These are phyloP conservation scores for Trissoscelio sp. DNA, from an alignment of 2,888 invertebrate genomes.

Conservation along the genomic window DNA sequence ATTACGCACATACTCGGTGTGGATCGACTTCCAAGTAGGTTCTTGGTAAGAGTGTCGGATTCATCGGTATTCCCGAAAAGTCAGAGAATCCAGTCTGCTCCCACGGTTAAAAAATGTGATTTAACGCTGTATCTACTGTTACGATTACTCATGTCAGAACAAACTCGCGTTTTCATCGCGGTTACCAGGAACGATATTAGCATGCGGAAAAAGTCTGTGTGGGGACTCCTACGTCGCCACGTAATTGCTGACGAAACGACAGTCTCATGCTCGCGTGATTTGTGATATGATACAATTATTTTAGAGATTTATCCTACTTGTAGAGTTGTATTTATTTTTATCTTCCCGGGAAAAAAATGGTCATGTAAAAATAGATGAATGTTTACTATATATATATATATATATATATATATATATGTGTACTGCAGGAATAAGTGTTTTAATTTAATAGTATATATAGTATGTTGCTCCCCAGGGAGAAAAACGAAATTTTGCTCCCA, in stretches of 20 bases:
- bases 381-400: too few relatives aligned
- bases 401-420: too few relatives aligned
- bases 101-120: conserved; percentile 50
- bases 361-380: too few relatives aligned
- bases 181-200: conserved; percentile 46
- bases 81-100: conserved; percentile 62
- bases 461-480: too few relatives aligned
- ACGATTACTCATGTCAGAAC: conserved; percentile 61
- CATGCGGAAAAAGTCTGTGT: conserved; percentile 51
- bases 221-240: conserved; percentile 20
- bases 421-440: too few relatives aligned
- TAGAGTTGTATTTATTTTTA: too few relatives aligned
- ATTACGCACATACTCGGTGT: conserved; percentile 69
- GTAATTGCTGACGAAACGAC: conserved; percentile 66
- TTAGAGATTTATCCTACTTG: too few relatives aligned
- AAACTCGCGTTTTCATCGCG: conserved; percentile 44
- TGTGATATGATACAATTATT: background rate
- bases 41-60: conserved; percentile 65
- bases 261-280: conserved; percentile 3
- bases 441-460: too few relatives aligned
- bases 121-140: conserved; percentile 31
- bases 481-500: too few relatives aligned
- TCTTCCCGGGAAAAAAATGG: too few relatives aligned
- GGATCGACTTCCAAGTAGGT: conserved; percentile 70
- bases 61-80: conserved; percentile 72